Evolutionary conservation across 2,113 vertebrate species (phyloP).

Genomic region (Regulus satrapa): DNA sequence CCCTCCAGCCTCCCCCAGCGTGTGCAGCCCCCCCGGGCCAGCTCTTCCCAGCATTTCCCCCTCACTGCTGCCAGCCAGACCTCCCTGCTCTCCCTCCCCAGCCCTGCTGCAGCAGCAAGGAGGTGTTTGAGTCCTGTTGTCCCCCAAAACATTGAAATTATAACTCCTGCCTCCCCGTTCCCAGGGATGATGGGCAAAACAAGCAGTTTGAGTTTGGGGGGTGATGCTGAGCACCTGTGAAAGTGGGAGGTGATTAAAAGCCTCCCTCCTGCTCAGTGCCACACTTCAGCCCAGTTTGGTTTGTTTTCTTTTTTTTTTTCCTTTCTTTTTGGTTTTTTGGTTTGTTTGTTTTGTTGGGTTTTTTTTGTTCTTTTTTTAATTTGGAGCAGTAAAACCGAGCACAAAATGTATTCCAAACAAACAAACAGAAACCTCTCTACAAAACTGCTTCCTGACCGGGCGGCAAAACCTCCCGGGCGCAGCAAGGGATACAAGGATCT

Average conservation of each 20-base stretch:
- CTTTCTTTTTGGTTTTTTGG: neutral
- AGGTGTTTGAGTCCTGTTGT: neutral
- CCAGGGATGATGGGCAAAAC: neutral
- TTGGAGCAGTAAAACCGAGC: neutral
- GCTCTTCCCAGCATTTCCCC: neutral
- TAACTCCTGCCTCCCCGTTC: neutral
- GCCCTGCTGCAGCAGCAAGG: slow-evolving; percentile 13
- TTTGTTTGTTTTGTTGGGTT: neutral
- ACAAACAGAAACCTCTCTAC: neutral
- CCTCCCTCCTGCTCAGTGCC: neutral
- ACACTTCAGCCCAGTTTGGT: neutral
- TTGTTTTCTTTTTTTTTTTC: neutral
- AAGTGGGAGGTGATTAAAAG: neutral
- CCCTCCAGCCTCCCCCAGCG: neutral
- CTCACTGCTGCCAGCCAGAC: neutral
- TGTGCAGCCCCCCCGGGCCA: neutral
- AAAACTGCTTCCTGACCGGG: neutral
- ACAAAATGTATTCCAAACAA: slow-evolving; percentile 60
- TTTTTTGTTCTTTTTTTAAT: neutral
- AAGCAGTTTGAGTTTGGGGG: neutral
- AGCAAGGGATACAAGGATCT: slow-evolving; percentile 57
- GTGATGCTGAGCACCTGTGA: neutral
- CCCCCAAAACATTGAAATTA: neutral
- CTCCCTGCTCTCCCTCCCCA: neutral
- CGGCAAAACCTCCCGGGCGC: neutral